Conservation (phyloP, 1,140 invertebrate species). For the Drosophila miranda region DNA sequence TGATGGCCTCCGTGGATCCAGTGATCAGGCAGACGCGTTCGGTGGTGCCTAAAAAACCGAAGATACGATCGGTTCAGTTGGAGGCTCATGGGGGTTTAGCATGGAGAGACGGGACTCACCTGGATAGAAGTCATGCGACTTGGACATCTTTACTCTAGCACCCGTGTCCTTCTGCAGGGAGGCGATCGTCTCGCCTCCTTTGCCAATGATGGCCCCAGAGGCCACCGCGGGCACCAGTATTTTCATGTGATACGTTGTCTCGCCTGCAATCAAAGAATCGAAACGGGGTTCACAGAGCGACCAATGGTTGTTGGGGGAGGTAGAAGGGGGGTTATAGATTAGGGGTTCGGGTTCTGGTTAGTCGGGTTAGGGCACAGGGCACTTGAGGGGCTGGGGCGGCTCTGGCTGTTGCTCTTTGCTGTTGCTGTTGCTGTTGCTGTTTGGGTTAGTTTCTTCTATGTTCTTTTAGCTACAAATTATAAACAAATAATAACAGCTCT, state of each 20-base stretch:
- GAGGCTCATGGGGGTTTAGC: no score
- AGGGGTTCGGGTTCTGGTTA: background rate
- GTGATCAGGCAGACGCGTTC: slow-evolving; percentile 98
- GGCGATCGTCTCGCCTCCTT: slow-evolving; percentile 98
- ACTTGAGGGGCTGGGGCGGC: background rate
- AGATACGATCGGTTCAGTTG: background rate
- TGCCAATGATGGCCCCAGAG: slow-evolving; percentile 98
- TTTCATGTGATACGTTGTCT: slow-evolving; percentile 95
- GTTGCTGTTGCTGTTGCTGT: slow-evolving; percentile 2
- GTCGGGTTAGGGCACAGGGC: slow-evolving; percentile 6
- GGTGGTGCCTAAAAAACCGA: slow-evolving; percentile 90
- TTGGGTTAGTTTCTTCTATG: slow-evolving; percentile 22
- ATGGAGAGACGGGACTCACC: slow-evolving; percentile 85
- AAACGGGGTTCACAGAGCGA: slow-evolving; percentile 47
- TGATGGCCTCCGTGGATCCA: slow-evolving; percentile 95
- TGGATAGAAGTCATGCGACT: slow-evolving; percentile 98
- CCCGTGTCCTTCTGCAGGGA: slow-evolving; percentile 97
- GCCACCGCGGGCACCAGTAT: slow-evolving; percentile 97
- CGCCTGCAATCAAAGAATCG: slow-evolving; percentile 83
- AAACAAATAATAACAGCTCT: slow-evolving; percentile 81
- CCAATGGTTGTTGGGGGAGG: slow-evolving; percentile 37
- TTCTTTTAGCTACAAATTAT: slow-evolving; percentile 61
- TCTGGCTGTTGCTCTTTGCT: slow-evolving; percentile 9
- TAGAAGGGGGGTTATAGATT: background rate
- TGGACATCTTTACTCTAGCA: slow-evolving; percentile 98